Conservation (phyloP, 2,113 vertebrate genomes). For the Aptenodytes patagonicus region DNA sequence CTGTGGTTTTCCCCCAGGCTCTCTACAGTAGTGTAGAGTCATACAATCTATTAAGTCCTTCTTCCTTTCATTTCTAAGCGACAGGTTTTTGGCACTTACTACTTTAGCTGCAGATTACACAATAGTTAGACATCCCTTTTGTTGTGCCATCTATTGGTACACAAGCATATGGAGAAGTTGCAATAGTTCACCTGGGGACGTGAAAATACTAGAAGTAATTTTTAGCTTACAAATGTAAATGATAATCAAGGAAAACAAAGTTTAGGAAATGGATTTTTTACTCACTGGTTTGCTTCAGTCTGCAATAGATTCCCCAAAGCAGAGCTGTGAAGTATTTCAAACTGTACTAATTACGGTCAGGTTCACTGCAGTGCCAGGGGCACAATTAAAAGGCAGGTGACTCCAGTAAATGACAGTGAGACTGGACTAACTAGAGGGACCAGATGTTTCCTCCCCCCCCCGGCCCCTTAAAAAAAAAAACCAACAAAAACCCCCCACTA, state of each 20-base stretch:
- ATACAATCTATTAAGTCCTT: neutral
- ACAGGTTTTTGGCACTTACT: neutral
- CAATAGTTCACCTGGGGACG: neutral
- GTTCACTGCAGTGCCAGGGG: neutral
- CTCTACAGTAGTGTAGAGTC: neutral
- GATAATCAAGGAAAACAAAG: neutral
- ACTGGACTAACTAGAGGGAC: neutral
- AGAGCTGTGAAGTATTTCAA: neutral
- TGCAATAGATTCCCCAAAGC: neutral
- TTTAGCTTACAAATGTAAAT: neutral
- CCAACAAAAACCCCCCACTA: neutral
- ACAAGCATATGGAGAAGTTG: neutral
- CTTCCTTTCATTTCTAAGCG: neutral
- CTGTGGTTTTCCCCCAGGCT: neutral
- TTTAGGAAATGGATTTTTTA: neutral
- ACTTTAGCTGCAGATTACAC: neutral
- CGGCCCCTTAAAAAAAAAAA: too few relatives aligned
- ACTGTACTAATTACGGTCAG: neutral
- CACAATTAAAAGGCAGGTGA: neutral
- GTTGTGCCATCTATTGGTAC: neutral
- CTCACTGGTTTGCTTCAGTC: neutral
- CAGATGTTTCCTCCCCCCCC: neutral
- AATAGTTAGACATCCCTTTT: neutral
- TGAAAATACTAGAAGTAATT: neutral
- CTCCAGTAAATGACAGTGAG: neutral